Evolutionary conservation across 1,140 invertebrate species (phyloP).

Genomic region (Lordiphosa mommai): DNA sequence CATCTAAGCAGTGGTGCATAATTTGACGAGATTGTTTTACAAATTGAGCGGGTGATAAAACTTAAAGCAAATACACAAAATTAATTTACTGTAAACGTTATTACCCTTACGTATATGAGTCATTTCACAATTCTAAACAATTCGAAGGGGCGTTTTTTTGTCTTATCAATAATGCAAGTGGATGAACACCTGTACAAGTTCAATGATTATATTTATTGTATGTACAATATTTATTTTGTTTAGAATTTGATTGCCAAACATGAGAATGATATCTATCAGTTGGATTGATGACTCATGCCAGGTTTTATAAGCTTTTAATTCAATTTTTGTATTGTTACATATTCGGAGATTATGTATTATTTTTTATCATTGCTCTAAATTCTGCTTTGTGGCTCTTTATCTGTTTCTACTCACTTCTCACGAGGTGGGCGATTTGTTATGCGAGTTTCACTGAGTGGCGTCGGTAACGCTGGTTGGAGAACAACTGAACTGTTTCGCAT

Average conservation of each 20-base stretch:
- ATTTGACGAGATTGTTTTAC: constrained; percentile 1
- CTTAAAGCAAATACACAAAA: neutral
- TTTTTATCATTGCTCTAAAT: neutral
- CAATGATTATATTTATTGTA: neutral
- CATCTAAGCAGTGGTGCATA: neutral
- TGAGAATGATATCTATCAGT: no score
- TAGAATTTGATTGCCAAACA: no score
- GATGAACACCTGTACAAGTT: constrained; percentile 11
- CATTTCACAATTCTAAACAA: neutral
- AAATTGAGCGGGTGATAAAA: neutral
- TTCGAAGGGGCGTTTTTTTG: neutral
- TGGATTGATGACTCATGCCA: no score
- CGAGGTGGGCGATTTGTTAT: constrained; percentile 24
- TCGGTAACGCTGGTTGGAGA: constrained; percentile 49
- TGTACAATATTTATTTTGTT: neutral
- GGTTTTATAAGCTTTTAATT: no score
- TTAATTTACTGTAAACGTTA: neutral
- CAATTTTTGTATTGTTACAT: no score
- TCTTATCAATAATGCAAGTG: constrained; percentile 16
- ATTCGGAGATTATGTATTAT: neutral
- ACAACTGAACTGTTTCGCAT: constrained; percentile 49
- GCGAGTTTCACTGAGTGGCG: constrained; percentile 23
- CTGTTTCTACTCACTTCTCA: constrained; percentile 35
- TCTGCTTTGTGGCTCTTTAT: neutral
- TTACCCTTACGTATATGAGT: neutral